phyloP scores from a whole-genome alignment of 1,140 invertebrate genomes.

The Diachasmimorpha longicaudata region DNA sequence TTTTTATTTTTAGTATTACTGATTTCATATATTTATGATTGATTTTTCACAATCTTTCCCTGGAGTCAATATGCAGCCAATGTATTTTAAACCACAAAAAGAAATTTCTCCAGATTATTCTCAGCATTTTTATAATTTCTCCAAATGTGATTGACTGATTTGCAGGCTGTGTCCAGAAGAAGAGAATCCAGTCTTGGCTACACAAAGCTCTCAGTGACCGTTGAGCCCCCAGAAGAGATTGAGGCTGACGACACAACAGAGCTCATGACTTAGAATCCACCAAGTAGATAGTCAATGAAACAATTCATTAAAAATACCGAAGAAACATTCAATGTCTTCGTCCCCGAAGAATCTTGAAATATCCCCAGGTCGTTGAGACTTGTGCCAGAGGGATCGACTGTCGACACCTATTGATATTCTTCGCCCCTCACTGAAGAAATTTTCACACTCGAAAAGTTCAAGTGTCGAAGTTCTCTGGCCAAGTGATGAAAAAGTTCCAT shows the following conservation, averaged over 20 bases:
- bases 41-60: no score
- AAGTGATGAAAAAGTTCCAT: neutral
- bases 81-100: no score
- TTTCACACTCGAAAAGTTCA: no score
- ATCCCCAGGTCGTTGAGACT: neutral
- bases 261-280: constrained; percentile 53
- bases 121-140: neutral
- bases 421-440: no score
- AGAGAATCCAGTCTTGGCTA: constrained; percentile 55
- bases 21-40: neutral
- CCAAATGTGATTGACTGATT: neutral
- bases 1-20: neutral
- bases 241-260: constrained; percentile 55
- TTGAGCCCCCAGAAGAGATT: constrained; percentile 53
- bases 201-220: constrained; percentile 52
- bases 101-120: no score
- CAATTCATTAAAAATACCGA: neutral
- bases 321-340: neutral
- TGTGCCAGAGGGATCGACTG: neutral
- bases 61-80: no score
- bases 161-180: constrained; percentile 50
- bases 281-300: constrained; percentile 2
- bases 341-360: constrained; percentile 4
- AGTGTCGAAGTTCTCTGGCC: neutral
- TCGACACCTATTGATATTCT: neutral